Conservation (phyloP, 2,888 invertebrate species). For the Adelognathus sp. region DNA sequence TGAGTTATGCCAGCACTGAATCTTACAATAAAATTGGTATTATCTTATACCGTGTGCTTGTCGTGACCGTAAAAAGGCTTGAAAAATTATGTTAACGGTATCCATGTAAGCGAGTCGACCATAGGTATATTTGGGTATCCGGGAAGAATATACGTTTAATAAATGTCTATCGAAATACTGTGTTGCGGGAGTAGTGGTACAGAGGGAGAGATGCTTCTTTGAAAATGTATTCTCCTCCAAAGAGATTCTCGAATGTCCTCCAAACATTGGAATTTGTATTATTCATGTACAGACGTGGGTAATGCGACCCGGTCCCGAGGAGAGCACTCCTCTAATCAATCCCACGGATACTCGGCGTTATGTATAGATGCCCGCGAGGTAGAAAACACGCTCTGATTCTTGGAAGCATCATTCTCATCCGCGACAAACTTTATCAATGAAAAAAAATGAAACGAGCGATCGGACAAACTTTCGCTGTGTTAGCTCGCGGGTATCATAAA, state of each 20-base stretch:
- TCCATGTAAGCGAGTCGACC: too few relatives aligned
- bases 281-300: neutral
- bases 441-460: slow-evolving; percentile 2
- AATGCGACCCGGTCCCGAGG: neutral
- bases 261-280: neutral
- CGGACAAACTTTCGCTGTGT: neutral
- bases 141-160: neutral
- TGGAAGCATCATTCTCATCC: slow-evolving; percentile 16
- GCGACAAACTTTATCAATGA: slow-evolving; percentile 21
- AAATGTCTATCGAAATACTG: neutral
- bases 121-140: neutral
- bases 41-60: neutral
- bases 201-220: neutral
- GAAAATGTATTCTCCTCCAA: neutral
- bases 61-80: neutral
- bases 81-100: neutral
- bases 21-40: slow-evolving; percentile 9
- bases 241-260: neutral
- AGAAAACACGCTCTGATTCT: slow-evolving; percentile 3
- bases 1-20: neutral
- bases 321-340: slow-evolving; percentile 1
- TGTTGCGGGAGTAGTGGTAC: neutral
- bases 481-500: slow-evolving; percentile 18
- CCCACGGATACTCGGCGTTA: neutral
- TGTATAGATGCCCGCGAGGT: neutral